These are phyloP conservation scores for Tetramorium parvispinum DNA, from an alignment of 1,140 invertebrate genomes.

Conservation along the genomic window DNA sequence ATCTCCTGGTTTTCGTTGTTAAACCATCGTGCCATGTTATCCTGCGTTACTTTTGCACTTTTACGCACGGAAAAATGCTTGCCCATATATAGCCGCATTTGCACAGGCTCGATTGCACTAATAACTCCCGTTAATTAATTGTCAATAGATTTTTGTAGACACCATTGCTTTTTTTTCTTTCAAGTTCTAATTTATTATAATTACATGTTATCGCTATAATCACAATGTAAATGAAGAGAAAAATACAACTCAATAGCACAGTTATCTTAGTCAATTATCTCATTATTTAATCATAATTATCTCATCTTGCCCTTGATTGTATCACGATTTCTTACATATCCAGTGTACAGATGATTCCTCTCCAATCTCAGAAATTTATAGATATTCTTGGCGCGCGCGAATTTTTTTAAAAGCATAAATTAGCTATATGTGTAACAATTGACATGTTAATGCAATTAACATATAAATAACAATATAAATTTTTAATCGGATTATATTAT, in stretches of 20 bases:
- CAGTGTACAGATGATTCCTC: neutral
- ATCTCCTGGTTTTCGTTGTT: conserved; percentile 44
- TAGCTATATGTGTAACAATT: neutral
- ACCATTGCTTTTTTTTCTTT: neutral
- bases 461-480: neutral
- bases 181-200: conserved; percentile 14
- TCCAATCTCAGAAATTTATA: neutral
- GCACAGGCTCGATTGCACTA: conserved; percentile 27
- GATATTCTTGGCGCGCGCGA: neutral
- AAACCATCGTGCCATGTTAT: conserved; percentile 76
- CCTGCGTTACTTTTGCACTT: conserved; percentile 57
- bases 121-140: neutral
- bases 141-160: neutral
- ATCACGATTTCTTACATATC: neutral
- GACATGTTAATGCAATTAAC: neutral
- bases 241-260: neutral
- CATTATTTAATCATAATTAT: conserved; percentile 22
- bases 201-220: neutral
- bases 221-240: conserved; percentile 3
- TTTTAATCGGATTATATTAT: neutral
- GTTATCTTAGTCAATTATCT: neutral
- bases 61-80: conserved; percentile 42
- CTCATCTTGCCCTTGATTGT: conserved; percentile 12
- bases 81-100: neutral
- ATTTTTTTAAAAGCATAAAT: neutral